A percentile compares a stretch with the other conserved stretches of the same genome.
Conservation (phyloP, 2,113 vertebrate genomes). For the Hemibagrus wyckioides region DNA sequence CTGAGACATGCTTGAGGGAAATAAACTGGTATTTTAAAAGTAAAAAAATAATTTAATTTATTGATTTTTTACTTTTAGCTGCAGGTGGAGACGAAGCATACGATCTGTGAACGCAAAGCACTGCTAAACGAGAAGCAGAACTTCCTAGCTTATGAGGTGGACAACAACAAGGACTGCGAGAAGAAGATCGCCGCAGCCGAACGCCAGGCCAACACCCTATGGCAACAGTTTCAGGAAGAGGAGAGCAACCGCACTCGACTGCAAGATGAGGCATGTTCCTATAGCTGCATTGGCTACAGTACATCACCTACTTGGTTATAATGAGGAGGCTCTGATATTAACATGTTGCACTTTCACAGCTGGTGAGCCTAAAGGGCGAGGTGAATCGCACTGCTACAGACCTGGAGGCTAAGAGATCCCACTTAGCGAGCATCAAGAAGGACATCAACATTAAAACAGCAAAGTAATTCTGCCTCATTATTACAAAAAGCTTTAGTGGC, state of each 20-base stretch:
- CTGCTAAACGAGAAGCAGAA: conserved; percentile 78
- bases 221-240: conserved; percentile 73
- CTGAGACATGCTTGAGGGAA: neutral
- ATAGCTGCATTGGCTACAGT: neutral
- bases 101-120: conserved; percentile 75
- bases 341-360: conserved; percentile 65
- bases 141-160: conserved; percentile 80
- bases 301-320: no score
- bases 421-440: conserved; percentile 78
- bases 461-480: conserved; percentile 71
- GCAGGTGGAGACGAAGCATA: conserved; percentile 78
- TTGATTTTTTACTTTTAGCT: conserved; percentile 71
- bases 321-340: neutral
- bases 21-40: no score
- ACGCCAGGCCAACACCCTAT: conserved; percentile 73
- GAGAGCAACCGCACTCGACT: conserved; percentile 73
- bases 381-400: conserved; percentile 79
- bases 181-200: conserved; percentile 76
- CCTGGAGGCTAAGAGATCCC: conserved; percentile 73
- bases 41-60: no score
- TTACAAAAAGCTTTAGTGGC: neutral
- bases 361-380: conserved; percentile 78
- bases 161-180: conserved; percentile 87
- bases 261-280: conserved; percentile 76
- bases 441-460: conserved; percentile 73